These are phyloP conservation scores for Tricholauxania praeusta DNA, from an alignment of 2,888 invertebrate species.

Conservation along the genomic window DNA sequence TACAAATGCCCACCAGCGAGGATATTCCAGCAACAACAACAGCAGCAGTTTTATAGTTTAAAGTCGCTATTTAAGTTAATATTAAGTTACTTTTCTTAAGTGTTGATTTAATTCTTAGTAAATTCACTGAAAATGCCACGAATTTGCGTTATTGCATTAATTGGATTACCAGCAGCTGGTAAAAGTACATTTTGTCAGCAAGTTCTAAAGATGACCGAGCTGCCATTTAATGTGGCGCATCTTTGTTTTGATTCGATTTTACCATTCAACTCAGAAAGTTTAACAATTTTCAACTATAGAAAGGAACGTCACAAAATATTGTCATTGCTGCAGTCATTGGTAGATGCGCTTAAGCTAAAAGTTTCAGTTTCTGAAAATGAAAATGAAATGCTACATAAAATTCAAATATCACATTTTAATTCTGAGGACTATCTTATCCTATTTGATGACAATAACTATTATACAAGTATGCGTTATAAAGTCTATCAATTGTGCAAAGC, in stretches of 20 bases:
- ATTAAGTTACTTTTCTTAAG: no score
- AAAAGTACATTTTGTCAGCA: conserved; percentile 59
- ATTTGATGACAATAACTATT: conserved; percentile 65
- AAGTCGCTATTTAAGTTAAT: no score
- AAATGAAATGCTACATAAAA: not conserved
- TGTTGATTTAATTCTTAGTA: no score
- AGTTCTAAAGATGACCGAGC: conserved; percentile 42
- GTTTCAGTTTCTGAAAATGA: not conserved
- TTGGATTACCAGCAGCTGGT: conserved; percentile 63
- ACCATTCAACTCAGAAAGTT: conserved; percentile 2
- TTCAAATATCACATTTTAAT: not conserved
- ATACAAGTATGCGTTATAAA: conserved; percentile 64
- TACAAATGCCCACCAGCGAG: not conserved
- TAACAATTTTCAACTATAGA: conserved; percentile 43
- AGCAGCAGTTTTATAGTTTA: conserved; percentile 38
- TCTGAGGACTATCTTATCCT: conserved; percentile 52
- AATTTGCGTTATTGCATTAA: conserved; percentile 58
- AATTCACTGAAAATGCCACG: conserved; percentile 49
- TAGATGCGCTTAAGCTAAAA: conserved; percentile 42
- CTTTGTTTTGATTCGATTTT: conserved; percentile 59
- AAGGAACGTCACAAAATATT: conserved; percentile 51
- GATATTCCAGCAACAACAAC: conserved; percentile 45
- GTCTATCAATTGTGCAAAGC: conserved; percentile 56
- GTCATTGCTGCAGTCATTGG: conserved; percentile 44
- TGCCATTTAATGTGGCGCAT: conserved; percentile 54